A percentile compares a stretch with the other conserved stretches of the same genome.
Conservation (phyloP, 2,113 vertebrate genomes). For the Emydocephalus ijimae region DNA sequence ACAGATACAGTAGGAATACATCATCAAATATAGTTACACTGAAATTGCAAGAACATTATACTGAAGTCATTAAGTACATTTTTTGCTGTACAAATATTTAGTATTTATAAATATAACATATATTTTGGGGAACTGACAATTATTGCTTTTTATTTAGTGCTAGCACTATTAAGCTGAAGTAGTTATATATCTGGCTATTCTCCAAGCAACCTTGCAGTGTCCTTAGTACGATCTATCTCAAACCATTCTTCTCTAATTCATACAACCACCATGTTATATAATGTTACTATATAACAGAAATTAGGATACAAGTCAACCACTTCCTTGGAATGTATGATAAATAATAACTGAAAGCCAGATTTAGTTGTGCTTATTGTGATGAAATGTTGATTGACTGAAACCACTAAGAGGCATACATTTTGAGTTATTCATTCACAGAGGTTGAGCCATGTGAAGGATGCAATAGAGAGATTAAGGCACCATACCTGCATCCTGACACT, state of each 20-base stretch:
- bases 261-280: background rate
- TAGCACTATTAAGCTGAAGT: background rate
- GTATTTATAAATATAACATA: background rate
- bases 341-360: background rate
- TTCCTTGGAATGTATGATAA: background rate
- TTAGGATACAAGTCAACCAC: background rate
- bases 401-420: background rate
- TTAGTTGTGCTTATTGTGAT: background rate
- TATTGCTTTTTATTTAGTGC: slow-evolving; percentile 1
- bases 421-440: background rate
- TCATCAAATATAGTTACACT: background rate
- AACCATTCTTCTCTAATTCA: background rate
- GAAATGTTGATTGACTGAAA: background rate
- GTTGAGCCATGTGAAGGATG: background rate
- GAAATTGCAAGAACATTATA: background rate
- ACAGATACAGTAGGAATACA: background rate
- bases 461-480: background rate
- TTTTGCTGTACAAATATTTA: slow-evolving; percentile 10
- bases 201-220: background rate
- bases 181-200: background rate
- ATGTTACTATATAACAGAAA: background rate
- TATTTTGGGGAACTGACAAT: background rate
- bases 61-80: background rate
- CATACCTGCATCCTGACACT: background rate
- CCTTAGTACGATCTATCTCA: background rate